Percentiles rank a stretch among this genome's conserved stretches.
Evolutionary conservation across 1,140 invertebrate species (phyloP).

Genomic region (Drosophila bifasciata): DNA sequence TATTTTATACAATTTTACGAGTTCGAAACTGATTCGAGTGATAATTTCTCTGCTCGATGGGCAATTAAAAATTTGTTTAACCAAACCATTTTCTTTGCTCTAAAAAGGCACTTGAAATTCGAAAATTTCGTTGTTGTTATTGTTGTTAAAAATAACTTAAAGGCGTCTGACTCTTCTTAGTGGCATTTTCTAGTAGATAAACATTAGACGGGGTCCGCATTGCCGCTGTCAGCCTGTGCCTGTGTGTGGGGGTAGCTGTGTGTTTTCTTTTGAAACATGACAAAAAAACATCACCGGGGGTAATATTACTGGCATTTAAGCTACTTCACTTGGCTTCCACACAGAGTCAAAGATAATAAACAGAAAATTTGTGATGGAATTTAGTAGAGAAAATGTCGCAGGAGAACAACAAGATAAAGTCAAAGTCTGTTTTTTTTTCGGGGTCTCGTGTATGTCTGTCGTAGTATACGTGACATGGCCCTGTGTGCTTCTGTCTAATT

Average conservation of each 20-base stretch:
- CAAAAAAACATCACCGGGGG: slow-evolving; percentile 12
- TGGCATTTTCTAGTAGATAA: slow-evolving; percentile 47
- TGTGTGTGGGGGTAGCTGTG: not conserved
- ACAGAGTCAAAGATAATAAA: slow-evolving; percentile 54
- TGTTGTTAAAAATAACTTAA: slow-evolving; percentile 34
- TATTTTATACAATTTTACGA: slow-evolving; percentile 62
- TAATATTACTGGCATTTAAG: slow-evolving; percentile 29
- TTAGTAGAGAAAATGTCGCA: slow-evolving; percentile 40
- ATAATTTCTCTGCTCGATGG: slow-evolving; percentile 50
- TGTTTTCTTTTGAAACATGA: slow-evolving; percentile 33
- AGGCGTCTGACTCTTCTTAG: not conserved
- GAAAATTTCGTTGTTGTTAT: not conserved
- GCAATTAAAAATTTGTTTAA: slow-evolving; percentile 69
- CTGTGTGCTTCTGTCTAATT: slow-evolving; percentile 57
- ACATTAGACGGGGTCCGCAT: slow-evolving; percentile 32
- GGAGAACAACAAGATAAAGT: slow-evolving; percentile 40
- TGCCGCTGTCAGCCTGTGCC: slow-evolving; percentile 6
- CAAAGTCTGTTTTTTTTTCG: slow-evolving; percentile 5
- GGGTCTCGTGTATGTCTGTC: slow-evolving; percentile 69
- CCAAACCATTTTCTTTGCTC: slow-evolving; percentile 18
- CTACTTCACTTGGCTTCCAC: slow-evolving; percentile 38
- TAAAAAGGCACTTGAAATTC: slow-evolving; percentile 13
- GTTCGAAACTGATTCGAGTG: slow-evolving; percentile 28
- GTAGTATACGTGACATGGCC: slow-evolving; percentile 41
- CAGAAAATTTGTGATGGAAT: slow-evolving; percentile 37